A percentile compares a stretch with the other conserved stretches of the same genome.
Conservation (phyloP, 2,888 invertebrate genomes). For the Neoascia interrupta region DNA sequence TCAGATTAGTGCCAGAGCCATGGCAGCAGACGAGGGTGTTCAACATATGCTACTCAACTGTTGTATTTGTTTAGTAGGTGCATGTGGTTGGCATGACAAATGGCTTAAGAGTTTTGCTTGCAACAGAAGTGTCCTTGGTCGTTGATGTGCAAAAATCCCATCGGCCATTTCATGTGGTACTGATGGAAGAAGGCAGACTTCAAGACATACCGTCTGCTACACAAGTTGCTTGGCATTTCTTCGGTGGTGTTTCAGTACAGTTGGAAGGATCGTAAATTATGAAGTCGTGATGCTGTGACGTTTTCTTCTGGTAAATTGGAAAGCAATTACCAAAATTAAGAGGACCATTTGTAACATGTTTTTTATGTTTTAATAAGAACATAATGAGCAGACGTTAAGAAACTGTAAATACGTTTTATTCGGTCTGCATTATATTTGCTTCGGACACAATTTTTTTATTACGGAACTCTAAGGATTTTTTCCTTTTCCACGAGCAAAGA, state of each 20-base stretch:
- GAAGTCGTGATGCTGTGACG: conserved; percentile 41
- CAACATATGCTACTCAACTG: conserved; percentile 16
- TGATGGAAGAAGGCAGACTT: conserved; percentile 35
- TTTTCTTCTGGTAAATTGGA: conserved; percentile 44
- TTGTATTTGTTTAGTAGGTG: conserved; percentile 14
- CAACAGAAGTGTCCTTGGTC: conserved; percentile 54
- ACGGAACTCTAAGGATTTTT: no score
- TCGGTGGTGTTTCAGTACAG: background rate
- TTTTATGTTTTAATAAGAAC: no score
- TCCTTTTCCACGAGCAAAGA: no score
- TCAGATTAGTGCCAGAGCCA: conserved; percentile 52
- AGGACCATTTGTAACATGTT: no score
- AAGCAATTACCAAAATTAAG: conserved; percentile 63
- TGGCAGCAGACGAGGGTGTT: background rate
- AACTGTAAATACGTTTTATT: no score
- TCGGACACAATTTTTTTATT: no score
- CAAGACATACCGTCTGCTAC: conserved; percentile 18
- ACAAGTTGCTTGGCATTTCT: conserved; percentile 15
- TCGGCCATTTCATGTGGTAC: conserved; percentile 44
- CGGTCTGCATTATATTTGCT: no score
- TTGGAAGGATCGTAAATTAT: conserved; percentile 58
- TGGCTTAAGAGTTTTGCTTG: conserved; percentile 59
- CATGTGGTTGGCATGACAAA: conserved; percentile 61
- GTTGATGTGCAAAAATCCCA: conserved; percentile 61
- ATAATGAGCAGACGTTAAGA: no score